Percentiles rank a stretch among this genome's conserved stretches.
These are phyloP conservation scores for Amia ocellicauda DNA, from an alignment of 2,113 vertebrate genomes.

Conservation along the genomic window DNA sequence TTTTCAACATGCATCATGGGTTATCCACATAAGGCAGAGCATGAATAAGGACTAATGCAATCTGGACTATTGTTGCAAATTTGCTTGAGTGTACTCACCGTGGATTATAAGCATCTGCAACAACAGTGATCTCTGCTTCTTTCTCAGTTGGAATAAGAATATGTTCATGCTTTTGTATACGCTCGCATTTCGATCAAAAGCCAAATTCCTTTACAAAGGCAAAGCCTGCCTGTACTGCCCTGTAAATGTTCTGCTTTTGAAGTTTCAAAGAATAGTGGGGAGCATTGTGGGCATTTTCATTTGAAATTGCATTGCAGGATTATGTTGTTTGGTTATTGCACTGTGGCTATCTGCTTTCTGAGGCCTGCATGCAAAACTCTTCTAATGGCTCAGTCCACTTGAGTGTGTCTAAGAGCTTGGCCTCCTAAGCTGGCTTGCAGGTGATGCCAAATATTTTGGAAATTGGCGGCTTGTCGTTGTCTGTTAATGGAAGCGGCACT, in stretches of 20 bases:
- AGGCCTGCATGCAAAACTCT: not conserved
- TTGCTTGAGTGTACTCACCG: too few relatives aligned
- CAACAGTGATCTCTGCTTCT: too few relatives aligned
- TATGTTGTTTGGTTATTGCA: not conserved
- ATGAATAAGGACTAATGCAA: too few relatives aligned
- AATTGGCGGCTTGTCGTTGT: not conserved
- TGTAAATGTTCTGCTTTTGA: not conserved
- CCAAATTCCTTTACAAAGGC: too few relatives aligned
- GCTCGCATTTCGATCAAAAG: too few relatives aligned
- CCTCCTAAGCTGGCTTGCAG: not conserved
- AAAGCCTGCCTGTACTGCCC: not conserved
- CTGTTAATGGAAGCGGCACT: not conserved
- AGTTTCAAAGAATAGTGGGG: not conserved
- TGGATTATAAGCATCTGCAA: too few relatives aligned
- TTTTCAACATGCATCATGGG: too few relatives aligned
- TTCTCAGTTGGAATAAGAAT: too few relatives aligned
- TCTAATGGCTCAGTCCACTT: not conserved
- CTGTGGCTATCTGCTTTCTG: not conserved
- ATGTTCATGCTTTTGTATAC: too few relatives aligned
- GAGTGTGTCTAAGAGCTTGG: slow-evolving; percentile 1
- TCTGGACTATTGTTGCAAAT: too few relatives aligned
- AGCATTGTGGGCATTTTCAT: not conserved
- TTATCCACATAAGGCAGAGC: too few relatives aligned
- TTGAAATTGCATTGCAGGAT: not conserved
- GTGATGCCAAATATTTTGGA: not conserved